Percentiles rank a stretch among this genome's conserved stretches.
Evolutionary conservation across 2,113 vertebrate genomes (phyloP).

Genomic region (Dinomys branickii): DNA sequence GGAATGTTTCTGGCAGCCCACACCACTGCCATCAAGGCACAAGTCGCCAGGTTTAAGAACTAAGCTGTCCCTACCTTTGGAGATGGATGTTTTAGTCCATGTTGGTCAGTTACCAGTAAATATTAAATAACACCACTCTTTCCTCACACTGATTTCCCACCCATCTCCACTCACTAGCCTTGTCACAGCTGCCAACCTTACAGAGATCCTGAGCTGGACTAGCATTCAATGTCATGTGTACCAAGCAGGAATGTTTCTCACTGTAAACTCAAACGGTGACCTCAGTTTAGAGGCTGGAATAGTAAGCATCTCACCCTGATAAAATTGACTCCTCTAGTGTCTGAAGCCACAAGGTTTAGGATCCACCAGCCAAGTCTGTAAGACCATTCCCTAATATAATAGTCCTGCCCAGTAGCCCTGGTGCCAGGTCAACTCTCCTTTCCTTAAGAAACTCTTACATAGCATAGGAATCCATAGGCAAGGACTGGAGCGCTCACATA

Average conservation of each 20-base stretch:
- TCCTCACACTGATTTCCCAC: neutral
- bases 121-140: neutral
- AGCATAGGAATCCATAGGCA: too few relatives aligned
- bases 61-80: neutral
- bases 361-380: neutral
- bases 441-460: neutral
- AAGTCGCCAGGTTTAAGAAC: neutral
- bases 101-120: neutral
- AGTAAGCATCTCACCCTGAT: neutral
- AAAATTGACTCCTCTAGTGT: neutral
- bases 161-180: neutral
- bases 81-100: neutral
- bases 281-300: neutral
- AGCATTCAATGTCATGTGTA: neutral
- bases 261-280: neutral
- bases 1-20: neutral
- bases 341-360: neutral
- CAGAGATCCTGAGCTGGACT: neutral
- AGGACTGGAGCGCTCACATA: neutral
- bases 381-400: neutral
- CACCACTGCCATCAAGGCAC: neutral
- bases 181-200: neutral
- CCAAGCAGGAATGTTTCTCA: neutral
- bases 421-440: neutral
- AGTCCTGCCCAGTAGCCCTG: neutral